Percentiles rank a stretch among this genome's conserved stretches.
phyloP scores from a whole-genome alignment of 2,797 vertebrate species.

The Myotis daubentonii region DNA sequence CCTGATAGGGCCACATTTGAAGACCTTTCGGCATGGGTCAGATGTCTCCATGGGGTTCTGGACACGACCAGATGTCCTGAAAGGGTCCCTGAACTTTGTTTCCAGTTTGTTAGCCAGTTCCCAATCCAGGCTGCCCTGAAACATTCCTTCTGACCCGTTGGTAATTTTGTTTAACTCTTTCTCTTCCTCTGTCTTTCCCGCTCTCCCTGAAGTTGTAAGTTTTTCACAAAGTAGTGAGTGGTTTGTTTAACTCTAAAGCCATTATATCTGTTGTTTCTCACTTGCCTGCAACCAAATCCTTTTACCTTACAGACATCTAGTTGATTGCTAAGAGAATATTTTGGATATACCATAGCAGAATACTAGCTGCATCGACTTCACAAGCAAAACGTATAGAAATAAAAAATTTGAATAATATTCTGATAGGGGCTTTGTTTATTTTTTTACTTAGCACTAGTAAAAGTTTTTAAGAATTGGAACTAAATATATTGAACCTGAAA shows the following conservation, averaged over 20 bases:
- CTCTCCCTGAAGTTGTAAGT: background rate
- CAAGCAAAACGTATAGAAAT: conserved; percentile 19
- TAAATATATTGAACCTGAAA: background rate
- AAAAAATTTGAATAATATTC: background rate
- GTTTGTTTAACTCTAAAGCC: conserved; percentile 26
- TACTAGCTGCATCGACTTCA: background rate
- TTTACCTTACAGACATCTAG: background rate
- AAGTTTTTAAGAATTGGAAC: background rate
- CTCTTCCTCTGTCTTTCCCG: background rate
- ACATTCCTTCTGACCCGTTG: background rate
- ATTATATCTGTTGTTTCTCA: conserved; percentile 3
- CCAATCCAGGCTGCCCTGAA: background rate
- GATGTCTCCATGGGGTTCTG: background rate
- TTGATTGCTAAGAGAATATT: conserved; percentile 45
- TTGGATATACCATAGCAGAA: background rate
- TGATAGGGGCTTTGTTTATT: background rate
- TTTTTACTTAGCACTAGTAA: background rate
- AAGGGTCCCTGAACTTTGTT: background rate
- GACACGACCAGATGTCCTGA: background rate
- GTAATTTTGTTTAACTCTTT: background rate
- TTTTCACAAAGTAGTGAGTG: background rate
- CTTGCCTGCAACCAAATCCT: background rate
- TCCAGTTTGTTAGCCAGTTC: background rate
- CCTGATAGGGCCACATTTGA: background rate
- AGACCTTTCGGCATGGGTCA: background rate